Base-by-base conservation (phyloP, 1,140 invertebrate species). In the Panagrolaimus sp. region DNA sequence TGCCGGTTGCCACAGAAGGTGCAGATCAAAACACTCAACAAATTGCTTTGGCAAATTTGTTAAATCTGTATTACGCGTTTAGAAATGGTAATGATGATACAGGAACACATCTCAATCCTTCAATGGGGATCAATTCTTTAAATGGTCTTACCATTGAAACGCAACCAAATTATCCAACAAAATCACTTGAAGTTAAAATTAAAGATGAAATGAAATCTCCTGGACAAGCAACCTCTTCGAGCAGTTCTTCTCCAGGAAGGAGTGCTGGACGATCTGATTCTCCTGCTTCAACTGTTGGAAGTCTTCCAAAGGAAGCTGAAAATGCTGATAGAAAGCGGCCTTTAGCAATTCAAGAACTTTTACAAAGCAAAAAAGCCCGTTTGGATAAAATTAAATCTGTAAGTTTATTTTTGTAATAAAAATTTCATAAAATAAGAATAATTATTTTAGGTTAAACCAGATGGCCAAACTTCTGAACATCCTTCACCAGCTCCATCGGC, bases 301-400 rank as follows among this genome's bases (percentile, higher is more conserved):
- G 52, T 21, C 43, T 74, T 44, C 73, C 74, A 21, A 76, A 76
- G 48, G 74, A 75, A 43, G 58, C 68, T 21, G 75, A 75, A 44
- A 38, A 55, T 17, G 28, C 55, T n/a, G 75, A 73, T 12, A 44
- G 75, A 21, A 75, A 75, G 43, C 69, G 76, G 21, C 76, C 76
- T n/a, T 67, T 69, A 8, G 76, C 76, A 15, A 78, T 78, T 52
- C 77, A 80, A 66, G 74, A 78, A 55, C 58, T 78, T 66, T 63
- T 78, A n/a, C 67, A 75, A 66, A 71, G 46, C 17, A 77, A 77
- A 48, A 70, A 70, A 26, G 77, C 77, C 0, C 69, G 76, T 21
- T 69, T 77, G 28, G 69, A 70, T 32, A 46, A 28, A 43, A 32
- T 67, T 5, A 68, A 63, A 38, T 38, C 24, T 0, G 63, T 65